Percentiles rank a stretch among this genome's conserved stretches.
phyloP scores from a whole-genome alignment of 2,113 vertebrate genomes.

The Istiophorus platypterus region DNA sequence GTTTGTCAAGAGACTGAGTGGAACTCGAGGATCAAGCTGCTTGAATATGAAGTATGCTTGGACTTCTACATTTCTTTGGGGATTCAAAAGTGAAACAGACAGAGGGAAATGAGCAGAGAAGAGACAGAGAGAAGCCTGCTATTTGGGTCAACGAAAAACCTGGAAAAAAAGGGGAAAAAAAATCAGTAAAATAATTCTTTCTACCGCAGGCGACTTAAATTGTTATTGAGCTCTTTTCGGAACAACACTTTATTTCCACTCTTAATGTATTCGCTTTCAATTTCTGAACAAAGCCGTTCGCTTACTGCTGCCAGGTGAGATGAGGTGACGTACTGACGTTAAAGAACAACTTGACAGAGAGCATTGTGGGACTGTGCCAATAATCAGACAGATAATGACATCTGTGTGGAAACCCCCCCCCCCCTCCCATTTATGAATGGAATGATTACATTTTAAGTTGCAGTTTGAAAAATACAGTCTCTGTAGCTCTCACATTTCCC shows the following conservation, averaged over 20 bases:
- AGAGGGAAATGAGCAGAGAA: not conserved
- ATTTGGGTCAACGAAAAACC: conserved; percentile 67
- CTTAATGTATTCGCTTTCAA: conserved; percentile 68
- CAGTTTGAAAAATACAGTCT: conserved; percentile 53
- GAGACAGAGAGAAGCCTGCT: conserved; percentile 15
- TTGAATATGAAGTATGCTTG: conserved; percentile 57
- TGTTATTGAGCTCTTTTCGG: conserved; percentile 63
- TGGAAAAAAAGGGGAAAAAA: conserved; percentile 24
- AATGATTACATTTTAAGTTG: conserved; percentile 67
- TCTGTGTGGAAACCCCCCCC: conserved; percentile 62
- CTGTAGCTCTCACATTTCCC: conserved; percentile 45
- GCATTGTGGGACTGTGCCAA: conserved; percentile 50
- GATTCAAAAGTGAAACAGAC: conserved; percentile 41
- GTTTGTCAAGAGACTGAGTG: conserved; percentile 67
- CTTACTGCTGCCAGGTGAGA: conserved; percentile 63
- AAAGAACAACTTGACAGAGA: conserved; percentile 63
- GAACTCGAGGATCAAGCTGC: conserved; percentile 66
- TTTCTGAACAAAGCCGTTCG: conserved; percentile 58
- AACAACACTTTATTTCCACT: conserved; percentile 55
- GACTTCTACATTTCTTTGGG: conserved; percentile 43
- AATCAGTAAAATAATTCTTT: conserved; percentile 62
- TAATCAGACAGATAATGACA: conserved; percentile 70
- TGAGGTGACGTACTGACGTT: conserved; percentile 61
- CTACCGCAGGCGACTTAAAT: conserved; percentile 67
- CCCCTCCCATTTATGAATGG: conserved; percentile 63